These are phyloP conservation scores for Leptodactylus fuscus DNA, from an alignment of 2,113 vertebrate genomes.

Conservation along the genomic window DNA sequence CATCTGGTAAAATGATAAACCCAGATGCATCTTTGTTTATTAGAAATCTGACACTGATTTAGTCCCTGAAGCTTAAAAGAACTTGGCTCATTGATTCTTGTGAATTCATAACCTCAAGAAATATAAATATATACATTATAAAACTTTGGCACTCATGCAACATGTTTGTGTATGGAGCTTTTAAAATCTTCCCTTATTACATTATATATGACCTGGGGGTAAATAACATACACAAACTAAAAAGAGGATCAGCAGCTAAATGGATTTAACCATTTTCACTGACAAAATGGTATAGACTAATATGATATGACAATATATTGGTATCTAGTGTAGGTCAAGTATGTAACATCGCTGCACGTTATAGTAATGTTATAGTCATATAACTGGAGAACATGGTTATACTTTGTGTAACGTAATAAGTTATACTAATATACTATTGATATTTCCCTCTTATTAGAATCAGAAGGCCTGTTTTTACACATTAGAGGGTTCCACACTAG, in stretches of 20 bases:
- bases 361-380: too few relatives aligned
- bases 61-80: constrained; percentile 49
- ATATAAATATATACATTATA: constrained; percentile 43
- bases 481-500: too few relatives aligned
- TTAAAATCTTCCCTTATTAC: constrained; percentile 14
- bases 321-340: not conserved
- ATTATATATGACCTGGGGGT: constrained; percentile 1
- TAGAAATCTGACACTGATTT: constrained; percentile 57
- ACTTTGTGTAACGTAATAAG: too few relatives aligned
- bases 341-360: not conserved
- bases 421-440: too few relatives aligned
- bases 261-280: not conserved
- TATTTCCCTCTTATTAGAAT: too few relatives aligned
- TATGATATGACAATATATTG: not conserved
- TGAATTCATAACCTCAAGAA: constrained; percentile 54
- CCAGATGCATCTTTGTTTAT: constrained; percentile 58
- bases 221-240: not conserved
- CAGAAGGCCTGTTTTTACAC: too few relatives aligned
- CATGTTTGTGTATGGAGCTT: constrained; percentile 28
- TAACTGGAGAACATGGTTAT: too few relatives aligned
- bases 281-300: not conserved
- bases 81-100: constrained; percentile 36
- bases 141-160: constrained; percentile 16
- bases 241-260: constrained; percentile 6
- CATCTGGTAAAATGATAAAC: constrained; percentile 52